Percentiles rank a stretch among this genome's conserved stretches.
These are phyloP conservation scores for Arctia plantaginis DNA, from an alignment of 2,888 invertebrate species.

Conservation along the genomic window DNA sequence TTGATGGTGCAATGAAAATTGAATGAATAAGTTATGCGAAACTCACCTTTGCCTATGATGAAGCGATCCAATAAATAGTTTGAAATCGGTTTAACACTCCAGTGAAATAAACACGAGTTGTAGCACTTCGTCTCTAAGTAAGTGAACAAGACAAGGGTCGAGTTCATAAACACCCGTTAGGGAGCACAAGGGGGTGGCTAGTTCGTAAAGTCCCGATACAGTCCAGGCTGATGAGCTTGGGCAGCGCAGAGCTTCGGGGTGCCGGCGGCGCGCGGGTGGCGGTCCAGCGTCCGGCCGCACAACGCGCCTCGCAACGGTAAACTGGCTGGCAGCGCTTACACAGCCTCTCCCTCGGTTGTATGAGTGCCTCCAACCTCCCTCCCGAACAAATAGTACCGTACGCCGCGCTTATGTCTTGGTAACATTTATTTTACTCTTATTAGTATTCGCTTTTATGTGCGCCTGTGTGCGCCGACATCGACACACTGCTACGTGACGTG, in stretches of 20 bases:
- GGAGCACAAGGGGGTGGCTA: slow-evolving; percentile 62
- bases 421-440: slow-evolving; percentile 83
- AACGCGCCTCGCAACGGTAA: slow-evolving; percentile 87
- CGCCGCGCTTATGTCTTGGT: slow-evolving; percentile 82
- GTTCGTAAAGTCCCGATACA: slow-evolving; percentile 61
- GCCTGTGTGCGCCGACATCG: slow-evolving; percentile 69
- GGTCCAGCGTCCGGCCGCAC: slow-evolving; percentile 84
- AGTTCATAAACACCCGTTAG: slow-evolving; percentile 66
- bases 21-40: slow-evolving; percentile 23
- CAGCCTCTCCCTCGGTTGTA: slow-evolving; percentile 84
- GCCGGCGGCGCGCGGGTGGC: slow-evolving; percentile 83
- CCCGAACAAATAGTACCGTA: slow-evolving; percentile 86
- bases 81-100: slow-evolving; percentile 82
- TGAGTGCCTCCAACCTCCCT: slow-evolving; percentile 85
- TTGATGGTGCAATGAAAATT: background rate
- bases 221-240: slow-evolving; percentile 59
- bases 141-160: slow-evolving; percentile 64
- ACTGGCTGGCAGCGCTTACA: slow-evolving; percentile 82
- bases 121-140: slow-evolving; percentile 79
- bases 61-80: slow-evolving; percentile 82
- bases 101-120: slow-evolving; percentile 82
- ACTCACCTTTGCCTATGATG: slow-evolving; percentile 75
- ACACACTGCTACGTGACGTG: slow-evolving; percentile 58
- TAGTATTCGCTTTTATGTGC: slow-evolving; percentile 69
- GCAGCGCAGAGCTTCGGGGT: slow-evolving; percentile 68